Evolutionary conservation across 2,888 invertebrate species (phyloP).

Genomic region (Syritta pipiens): DNA sequence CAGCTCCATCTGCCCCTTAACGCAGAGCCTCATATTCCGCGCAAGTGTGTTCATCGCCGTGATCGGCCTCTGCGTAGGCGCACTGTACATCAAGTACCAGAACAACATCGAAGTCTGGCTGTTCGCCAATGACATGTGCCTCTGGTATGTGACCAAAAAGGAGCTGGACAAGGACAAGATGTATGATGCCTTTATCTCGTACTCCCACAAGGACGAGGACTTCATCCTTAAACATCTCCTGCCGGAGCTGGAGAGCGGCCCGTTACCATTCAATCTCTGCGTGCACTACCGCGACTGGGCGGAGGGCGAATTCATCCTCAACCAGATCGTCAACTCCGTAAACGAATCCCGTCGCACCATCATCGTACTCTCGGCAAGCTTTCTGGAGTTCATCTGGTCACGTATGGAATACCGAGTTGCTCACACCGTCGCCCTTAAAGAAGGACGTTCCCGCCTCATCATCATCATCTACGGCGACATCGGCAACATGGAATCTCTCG

Average conservation of each 20-base stretch:
- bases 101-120: slow-evolving; percentile 85
- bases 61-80: slow-evolving; percentile 79
- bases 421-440: slow-evolving; percentile 85
- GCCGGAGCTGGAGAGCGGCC: slow-evolving; percentile 84
- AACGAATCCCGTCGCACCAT: slow-evolving; percentile 85
- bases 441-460: slow-evolving; percentile 85
- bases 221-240: slow-evolving; percentile 85
- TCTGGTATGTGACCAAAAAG: slow-evolving; percentile 84
- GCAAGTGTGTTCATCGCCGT: slow-evolving; percentile 78
- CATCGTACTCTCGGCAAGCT: slow-evolving; percentile 85
- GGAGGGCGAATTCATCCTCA: slow-evolving; percentile 86
- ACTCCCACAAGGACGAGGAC: slow-evolving; percentile 87
- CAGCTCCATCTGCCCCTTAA: slow-evolving; percentile 80
- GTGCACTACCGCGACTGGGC: slow-evolving; percentile 87
- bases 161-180: slow-evolving; percentile 84
- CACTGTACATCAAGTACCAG: slow-evolving; percentile 82
- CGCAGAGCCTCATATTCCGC: slow-evolving; percentile 76
- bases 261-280: slow-evolving; percentile 84
- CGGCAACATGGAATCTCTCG: slow-evolving; percentile 82
- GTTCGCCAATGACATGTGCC: slow-evolving; percentile 82
- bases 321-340: slow-evolving; percentile 86
- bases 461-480: slow-evolving; percentile 87
- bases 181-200: slow-evolving; percentile 91
- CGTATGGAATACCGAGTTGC: slow-evolving; percentile 87
- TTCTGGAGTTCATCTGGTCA: slow-evolving; percentile 88